Conservation (phyloP, 1,140 invertebrate species). For the Drosophila pallidifrons region DNA sequence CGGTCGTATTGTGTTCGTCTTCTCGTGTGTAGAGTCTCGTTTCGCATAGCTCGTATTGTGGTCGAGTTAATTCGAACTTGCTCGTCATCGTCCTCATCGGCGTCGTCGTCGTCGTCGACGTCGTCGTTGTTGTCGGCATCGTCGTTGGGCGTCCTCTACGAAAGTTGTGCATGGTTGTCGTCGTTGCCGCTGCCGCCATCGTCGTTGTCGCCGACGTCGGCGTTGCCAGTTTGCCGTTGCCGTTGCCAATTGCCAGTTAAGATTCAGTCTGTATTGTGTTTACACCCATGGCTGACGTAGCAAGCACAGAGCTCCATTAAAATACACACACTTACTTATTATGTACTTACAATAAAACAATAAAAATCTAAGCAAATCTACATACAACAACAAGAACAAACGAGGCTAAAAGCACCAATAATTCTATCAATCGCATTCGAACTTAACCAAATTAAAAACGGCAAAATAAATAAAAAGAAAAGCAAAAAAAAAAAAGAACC, state of each 20-base stretch:
- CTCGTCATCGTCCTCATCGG: constrained; percentile 42
- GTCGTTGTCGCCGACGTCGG: constrained; percentile 24
- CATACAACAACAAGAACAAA: constrained; percentile 11
- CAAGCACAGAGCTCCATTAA: constrained; percentile 65
- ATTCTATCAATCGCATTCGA: constrained; percentile 16
- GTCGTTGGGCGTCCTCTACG: constrained; percentile 38
- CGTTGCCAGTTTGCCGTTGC: constrained; percentile 28
- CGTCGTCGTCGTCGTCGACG: constrained; percentile 12
- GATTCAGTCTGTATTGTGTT: constrained; percentile 84
- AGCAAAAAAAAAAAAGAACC: constrained; percentile 10
- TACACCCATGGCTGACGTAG: constrained; percentile 84
- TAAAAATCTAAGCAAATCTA: constrained; percentile 34
- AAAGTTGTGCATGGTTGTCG: constrained; percentile 27
- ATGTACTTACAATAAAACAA: constrained; percentile 60
- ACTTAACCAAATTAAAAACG: constrained; percentile 3
- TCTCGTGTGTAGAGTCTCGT: constrained; percentile 31
- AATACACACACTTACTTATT: constrained; percentile 42
- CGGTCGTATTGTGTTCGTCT: constrained; percentile 1
- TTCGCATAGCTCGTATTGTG: constrained; percentile 61
- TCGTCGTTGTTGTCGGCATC: constrained; percentile 6
- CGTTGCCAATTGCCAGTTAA: constrained; percentile 63
- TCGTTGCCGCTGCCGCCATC: constrained; percentile 5
- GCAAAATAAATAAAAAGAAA: background rate
- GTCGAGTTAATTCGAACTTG: constrained; percentile 75
- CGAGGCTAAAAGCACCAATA: background rate